A percentile compares a stretch with the other conserved stretches of the same genome.
Evolutionary conservation across 2,113 vertebrate species (phyloP).

Genomic region (Trematocara unimaculatum): DNA sequence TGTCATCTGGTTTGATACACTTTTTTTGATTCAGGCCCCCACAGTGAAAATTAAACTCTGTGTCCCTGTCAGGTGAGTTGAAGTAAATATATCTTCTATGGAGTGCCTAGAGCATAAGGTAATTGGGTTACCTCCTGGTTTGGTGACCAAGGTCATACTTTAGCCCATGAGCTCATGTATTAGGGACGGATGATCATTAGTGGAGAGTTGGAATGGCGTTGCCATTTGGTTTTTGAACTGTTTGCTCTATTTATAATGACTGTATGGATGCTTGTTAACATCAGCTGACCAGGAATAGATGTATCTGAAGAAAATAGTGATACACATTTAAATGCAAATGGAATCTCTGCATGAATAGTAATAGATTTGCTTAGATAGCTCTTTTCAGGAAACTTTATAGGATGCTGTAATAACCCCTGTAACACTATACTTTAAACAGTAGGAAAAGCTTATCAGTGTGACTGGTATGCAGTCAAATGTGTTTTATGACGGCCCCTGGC

Average conservation of each 20-base stretch:
- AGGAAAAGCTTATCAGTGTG: background rate
- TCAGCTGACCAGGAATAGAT: background rate
- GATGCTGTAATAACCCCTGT: background rate
- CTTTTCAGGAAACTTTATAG: background rate
- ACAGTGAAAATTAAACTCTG: background rate
- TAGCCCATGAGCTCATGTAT: slow-evolving; percentile 43
- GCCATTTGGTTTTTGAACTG: background rate
- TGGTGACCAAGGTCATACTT: slow-evolving; percentile 26
- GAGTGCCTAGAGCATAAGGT: background rate
- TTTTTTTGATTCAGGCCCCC: background rate
- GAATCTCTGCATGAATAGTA: background rate
- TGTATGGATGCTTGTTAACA: background rate
- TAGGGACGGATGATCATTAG: slow-evolving; percentile 48
- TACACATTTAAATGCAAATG: background rate
- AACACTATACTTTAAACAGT: background rate
- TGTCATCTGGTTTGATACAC: background rate
- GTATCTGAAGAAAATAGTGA: background rate
- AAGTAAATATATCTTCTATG: background rate
- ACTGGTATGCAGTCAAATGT: background rate
- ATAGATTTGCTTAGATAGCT: background rate
- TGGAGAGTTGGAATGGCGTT: slow-evolving; percentile 7
- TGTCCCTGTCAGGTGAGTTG: background rate
- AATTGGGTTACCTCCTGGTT: slow-evolving; percentile 32
- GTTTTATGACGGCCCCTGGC: background rate
- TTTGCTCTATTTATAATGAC: background rate